Base-by-base conservation (phyloP, 1,140 invertebrate species). In the Sipha flava region DNA sequence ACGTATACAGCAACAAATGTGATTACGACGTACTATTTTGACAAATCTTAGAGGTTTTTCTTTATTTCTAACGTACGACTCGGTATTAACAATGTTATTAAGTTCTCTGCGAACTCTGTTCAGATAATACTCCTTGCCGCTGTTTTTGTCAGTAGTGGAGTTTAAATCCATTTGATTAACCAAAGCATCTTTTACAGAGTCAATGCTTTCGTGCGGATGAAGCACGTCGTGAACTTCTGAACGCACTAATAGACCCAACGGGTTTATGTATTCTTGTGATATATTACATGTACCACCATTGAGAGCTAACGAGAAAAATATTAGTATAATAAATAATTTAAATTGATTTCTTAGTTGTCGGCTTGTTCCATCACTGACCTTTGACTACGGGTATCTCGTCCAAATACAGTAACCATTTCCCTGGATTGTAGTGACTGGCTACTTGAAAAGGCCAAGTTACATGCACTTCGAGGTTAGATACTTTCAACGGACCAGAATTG, bases 371-470 rank as follows among this genome's bases (percentile, higher is more conserved):
- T 79, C 79, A 83, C 80, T 87, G 87, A 88, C 91, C 89, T 86
- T 93, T 90, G 23, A 94, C 88, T 57, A 88, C 88, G 12, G 95
- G 95, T 7, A 88, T 82, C 80, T 92, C 91, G 85, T 96, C 95
- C 54, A 96, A 87, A 84, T 98, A 98, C 0, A 97, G 87, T 14
- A 98, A 86, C 92, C 95, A 96, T 85, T 97, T 97, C 52, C 94
- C 94, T 82, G 91, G 88, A 16, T 87, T 84, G 82, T 90, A 91
- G 18, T 91, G 89, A 82, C 91, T 94, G 29, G 92, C 91, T 1
- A 97, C 90, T 86, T 97, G 94, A 83, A 92, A 91, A 0, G 96
- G 96, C 96, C 96, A 97, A 2, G 90, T 88, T 80, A 98, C 92
- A 34, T 88, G 87, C 18, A 98, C 90, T 83, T 91, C 89, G 0